Base-by-base conservation (phyloP, 2,888 invertebrate genomes). In the Polymixis lichenea region DNA sequence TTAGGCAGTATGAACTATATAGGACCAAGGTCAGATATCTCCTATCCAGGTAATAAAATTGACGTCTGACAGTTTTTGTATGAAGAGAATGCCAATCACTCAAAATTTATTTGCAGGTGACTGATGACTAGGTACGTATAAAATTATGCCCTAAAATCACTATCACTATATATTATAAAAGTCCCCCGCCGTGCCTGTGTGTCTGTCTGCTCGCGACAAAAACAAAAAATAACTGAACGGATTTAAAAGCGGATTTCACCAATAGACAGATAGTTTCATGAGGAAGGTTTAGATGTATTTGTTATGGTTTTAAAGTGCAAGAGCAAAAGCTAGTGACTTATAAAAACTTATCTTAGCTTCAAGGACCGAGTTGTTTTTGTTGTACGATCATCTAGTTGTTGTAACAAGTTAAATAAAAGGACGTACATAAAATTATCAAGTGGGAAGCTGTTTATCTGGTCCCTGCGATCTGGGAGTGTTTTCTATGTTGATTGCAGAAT, bases 321-420 rank as follows among this genome's bases (percentile, higher is more conserved):
- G n/a, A n/a, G n/a, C n/a, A n/a, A n/a, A n/a, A 38, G 38, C 38
- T 38, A 38, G 6, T 38, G 38, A 38, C 38, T 38, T 38, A 38
- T 6, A 38, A 38, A 38, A 38, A 38, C 38, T 38, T 38, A 0
- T 38, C 38, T 38, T 5, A 55, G 25, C 25, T 66, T n/a, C 46
- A 53, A 62, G n/a, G 1, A 80, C 32, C 15, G 2, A 72, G 32
- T 55, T 46, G 25, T 69, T 76, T 74, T 77, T 60, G 6, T 66
- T 58, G 17, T 51, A 17, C 32, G 2, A 62, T 68, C 71, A 75
- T 73, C 69, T 15, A 65, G 75, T 77, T 76, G 72, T 64, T 61
- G 43, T 67, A 77, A 65, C 75, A 72, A 85, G 75, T 76, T 78
- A 72, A 78, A 83, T 81, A 84, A 84, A 82, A 78, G 72, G 73